A percentile compares a stretch with the other conserved stretches of the same genome.
These are phyloP conservation scores for Hirudo medicinalis DNA, from an alignment of 1,140 invertebrate genomes.

Conservation along the genomic window DNA sequence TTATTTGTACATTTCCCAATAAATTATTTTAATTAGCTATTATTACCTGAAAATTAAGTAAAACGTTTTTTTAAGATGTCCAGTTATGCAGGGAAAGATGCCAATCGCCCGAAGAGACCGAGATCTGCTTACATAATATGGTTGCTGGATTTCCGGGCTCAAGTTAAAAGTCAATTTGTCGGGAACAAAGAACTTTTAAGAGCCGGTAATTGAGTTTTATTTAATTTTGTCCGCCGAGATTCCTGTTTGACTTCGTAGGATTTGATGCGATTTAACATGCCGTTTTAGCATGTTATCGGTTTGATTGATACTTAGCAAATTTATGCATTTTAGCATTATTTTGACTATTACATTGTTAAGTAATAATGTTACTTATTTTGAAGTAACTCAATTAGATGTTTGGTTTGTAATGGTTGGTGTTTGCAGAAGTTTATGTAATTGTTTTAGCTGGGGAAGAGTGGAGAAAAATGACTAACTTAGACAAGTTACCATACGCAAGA, in stretches of 20 bases:
- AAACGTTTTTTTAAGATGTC: conserved; percentile 26
- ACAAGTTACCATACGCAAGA: conserved; percentile 56
- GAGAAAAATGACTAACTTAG: conserved; percentile 59
- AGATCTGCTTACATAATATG: conserved; percentile 83
- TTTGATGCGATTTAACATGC: not conserved
- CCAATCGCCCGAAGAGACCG: conserved; percentile 75
- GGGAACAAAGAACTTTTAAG: conserved; percentile 46
- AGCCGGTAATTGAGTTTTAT: conserved; percentile 14
- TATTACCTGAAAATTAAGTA: too few relatives aligned
- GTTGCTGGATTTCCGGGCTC: conserved; percentile 71
- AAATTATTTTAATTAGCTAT: too few relatives aligned
- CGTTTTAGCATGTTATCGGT: not conserved
- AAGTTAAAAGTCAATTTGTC: conserved; percentile 53
- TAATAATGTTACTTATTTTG: not conserved
- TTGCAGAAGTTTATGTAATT: not conserved
- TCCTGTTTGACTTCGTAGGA: not conserved
- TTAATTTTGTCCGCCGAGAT: not conserved
- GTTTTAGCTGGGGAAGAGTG: conserved; percentile 74
- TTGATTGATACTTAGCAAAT: not conserved
- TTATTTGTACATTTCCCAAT: not conserved
- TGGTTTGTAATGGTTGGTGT: not conserved
- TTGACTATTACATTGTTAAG: too few relatives aligned
- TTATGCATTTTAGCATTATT: too few relatives aligned
- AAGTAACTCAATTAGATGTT: not conserved
- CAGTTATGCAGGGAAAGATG: conserved; percentile 55